phyloP scores from a whole-genome alignment of 2,888 invertebrate species.

The Caenorhabditis sp. region DNA sequence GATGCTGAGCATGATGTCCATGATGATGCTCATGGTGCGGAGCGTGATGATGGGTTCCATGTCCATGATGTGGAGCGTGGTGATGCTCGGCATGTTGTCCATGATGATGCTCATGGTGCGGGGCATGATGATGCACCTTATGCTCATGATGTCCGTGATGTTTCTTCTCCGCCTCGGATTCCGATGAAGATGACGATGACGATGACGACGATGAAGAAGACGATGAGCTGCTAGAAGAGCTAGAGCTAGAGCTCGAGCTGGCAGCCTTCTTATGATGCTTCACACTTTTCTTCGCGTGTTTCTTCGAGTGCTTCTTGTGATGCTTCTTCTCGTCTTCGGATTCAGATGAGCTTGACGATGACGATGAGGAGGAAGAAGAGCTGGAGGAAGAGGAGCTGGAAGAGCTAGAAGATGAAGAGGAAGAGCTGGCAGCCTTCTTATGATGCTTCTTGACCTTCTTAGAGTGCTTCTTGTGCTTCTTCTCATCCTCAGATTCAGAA shows the following conservation, averaged over 20 bases:
- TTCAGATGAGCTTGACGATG: constrained; percentile 42
- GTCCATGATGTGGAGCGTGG: constrained; percentile 31
- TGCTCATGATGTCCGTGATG: constrained; percentile 29
- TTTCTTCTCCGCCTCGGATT: constrained; percentile 48
- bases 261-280: constrained; percentile 54
- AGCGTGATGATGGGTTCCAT: constrained; percentile 20
- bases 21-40: constrained; percentile 31
- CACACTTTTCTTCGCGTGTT: constrained; percentile 27
- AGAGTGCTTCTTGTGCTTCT: constrained; percentile 20
- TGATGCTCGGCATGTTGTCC: constrained; percentile 37
- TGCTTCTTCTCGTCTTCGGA: constrained; percentile 54
- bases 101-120: constrained; percentile 30
- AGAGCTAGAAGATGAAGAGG: constrained; percentile 27
- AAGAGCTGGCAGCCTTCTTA: constrained; percentile 31
- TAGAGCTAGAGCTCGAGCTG: constrained; percentile 33
- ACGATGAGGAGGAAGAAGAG: not conserved
- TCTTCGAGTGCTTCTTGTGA: constrained; percentile 42
- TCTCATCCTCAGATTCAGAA: constrained; percentile 45
- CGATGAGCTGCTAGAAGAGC: constrained; percentile 1
- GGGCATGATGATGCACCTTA: constrained; percentile 23
- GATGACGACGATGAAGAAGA: constrained; percentile 31
- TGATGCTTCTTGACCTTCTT: constrained; percentile 50
- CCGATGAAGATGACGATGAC: constrained; percentile 31
- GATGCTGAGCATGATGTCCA: constrained; percentile 29
- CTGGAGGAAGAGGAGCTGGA: constrained; percentile 27